Evolutionary conservation across 2,888 invertebrate species (phyloP), one percentile per base, ranked within the genome.

Genomic region (Dasysyrphus tricinctus): DNA sequence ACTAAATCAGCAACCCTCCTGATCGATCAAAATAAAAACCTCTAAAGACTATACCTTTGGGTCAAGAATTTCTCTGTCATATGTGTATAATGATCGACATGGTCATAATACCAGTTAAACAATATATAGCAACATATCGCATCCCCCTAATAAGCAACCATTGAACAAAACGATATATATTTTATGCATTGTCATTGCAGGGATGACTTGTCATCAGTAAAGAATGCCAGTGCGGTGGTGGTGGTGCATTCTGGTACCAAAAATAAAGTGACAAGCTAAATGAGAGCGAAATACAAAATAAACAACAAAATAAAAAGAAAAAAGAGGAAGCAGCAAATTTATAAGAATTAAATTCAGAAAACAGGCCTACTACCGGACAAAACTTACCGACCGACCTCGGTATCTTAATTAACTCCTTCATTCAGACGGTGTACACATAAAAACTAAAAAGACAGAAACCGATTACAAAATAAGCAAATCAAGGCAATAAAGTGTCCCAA

Each of bases 401-500:
- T 79, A 82, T 86, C 86, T 86, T 86, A 86, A 86, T 86, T 86
- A 86, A 86, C 86, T 86, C 86, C 86, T 81, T 59, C 74, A 78
- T 77, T 73, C 80, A 54, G 76, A 75, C 67, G 69, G 67, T 72
- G 76, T 67, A 61, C 61, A 63, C 84, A 67, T 19, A 34, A 63
- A 69, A 77, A 47, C 19, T n/a, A 70, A 65, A 65, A 56, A 70
- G 65, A 73, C 44, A 39, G 34, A 84, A 77, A 86, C 78, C 85
- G 86, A 86, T 86, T 86, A 78, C 82, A 82, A 86, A 82, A 82
- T 81, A 79, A 86, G 86, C 82, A 86, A 82, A 86, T 86, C 82
- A 75, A 86, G 75, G 86, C 82, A 82, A 86, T 86, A 82, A 86
- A 86, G 70, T 86, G 86, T 86, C 82, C 86, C 86, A 86, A 79